Conservation (phyloP, 2,797 vertebrate species). For the Mus spretus region DNA sequence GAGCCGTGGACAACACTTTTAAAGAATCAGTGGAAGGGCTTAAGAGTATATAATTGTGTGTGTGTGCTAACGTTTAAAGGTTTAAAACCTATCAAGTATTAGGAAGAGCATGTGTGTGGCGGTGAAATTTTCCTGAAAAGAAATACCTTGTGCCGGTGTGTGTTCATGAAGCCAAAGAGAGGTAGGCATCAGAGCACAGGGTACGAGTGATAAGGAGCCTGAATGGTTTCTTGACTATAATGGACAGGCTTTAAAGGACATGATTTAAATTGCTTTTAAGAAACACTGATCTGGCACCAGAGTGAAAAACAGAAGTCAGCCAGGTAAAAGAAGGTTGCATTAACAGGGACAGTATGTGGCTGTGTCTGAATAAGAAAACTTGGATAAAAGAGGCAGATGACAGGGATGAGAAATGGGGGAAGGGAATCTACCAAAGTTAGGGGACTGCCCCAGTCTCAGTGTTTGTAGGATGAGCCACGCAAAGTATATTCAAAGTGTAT, state of each 20-base stretch:
- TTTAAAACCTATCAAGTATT: neutral
- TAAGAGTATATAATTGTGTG: neutral
- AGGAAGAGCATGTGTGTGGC: neutral
- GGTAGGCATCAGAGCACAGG: neutral
- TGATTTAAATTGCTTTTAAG: conserved; percentile 13
- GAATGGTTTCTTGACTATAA: neutral
- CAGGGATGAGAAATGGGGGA: neutral
- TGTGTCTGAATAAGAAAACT: neutral
- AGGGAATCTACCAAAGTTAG: no score
- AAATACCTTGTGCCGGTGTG: neutral
- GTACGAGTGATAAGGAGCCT: neutral
- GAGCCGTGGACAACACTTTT: conserved; percentile 30
- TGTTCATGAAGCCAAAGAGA: neutral
- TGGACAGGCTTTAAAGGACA: neutral
- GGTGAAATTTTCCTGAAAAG: neutral
- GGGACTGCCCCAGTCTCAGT: no score
- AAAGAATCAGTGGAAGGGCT: neutral
- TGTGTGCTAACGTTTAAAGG: neutral
- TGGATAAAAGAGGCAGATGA: neutral
- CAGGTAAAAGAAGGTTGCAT: neutral
- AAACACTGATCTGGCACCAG: neutral
- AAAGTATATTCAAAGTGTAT: no score
- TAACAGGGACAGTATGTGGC: neutral
- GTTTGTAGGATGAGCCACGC: neutral
- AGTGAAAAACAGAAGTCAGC: neutral